These are phyloP conservation scores for Metopolophium dirhodum DNA, from an alignment of 1,140 invertebrate genomes.

Conservation along the genomic window DNA sequence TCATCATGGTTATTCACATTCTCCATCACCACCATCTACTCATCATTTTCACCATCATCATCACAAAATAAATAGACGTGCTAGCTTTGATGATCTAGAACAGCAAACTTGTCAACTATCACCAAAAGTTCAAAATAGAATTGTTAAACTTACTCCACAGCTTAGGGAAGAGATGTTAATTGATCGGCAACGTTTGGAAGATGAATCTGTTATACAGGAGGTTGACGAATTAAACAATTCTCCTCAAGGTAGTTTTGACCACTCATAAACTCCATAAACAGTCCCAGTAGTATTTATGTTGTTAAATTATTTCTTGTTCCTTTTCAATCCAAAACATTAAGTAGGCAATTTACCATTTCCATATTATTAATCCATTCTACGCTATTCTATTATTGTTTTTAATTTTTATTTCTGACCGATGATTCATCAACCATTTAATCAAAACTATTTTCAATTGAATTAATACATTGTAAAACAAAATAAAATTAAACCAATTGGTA, in stretches of 20 bases:
- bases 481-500: background rate
- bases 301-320: constrained; percentile 38
- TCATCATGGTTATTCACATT: constrained; percentile 62
- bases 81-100: constrained; percentile 79
- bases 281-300: background rate
- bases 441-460: constrained; percentile 3
- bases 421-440: background rate
- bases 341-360: constrained; percentile 32
- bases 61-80: constrained; percentile 70
- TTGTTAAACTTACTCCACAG: constrained; percentile 75
- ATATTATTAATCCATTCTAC: constrained; percentile 32
- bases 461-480: background rate
- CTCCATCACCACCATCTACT: constrained; percentile 39
- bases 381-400: background rate
- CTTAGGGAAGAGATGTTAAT: constrained; percentile 62
- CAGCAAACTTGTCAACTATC: constrained; percentile 77
- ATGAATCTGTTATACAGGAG: constrained; percentile 70
- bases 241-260: constrained; percentile 44
- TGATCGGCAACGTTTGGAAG: constrained; percentile 67
- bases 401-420: background rate
- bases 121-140: constrained; percentile 77
- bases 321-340: background rate
- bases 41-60: constrained; percentile 57
- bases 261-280: background rate
- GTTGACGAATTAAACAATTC: constrained; percentile 62